Evolutionary conservation across 2,797 vertebrate species (phyloP), one percentile per base, ranked within the genome.

Genomic region (Antennarius maculatus): DNA sequence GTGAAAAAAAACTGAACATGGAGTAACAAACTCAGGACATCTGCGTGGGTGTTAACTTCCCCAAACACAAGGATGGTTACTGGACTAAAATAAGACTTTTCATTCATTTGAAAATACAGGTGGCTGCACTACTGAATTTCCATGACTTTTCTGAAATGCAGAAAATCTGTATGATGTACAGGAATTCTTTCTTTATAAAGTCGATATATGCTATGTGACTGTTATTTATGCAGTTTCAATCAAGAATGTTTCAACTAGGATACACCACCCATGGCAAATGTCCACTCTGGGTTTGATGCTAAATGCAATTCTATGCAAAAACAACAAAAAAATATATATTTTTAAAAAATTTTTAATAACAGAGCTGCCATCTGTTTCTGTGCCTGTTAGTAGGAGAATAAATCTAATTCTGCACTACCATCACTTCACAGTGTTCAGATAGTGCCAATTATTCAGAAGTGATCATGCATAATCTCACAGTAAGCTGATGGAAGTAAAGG

Each of bases 361-460:
- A 60, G 34, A 34, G 12, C 47, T 37, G 10, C 27, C 9, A 42
- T 77, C 58, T 79, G 74, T 77, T 76, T 61, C 65, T 67, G 67
- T 56, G 51, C 59, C 65, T 57, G 56, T 72, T 76, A 75, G 65
- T 62, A 54, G 54, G 9, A 49, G 54, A 66, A 42, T 59, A 65
- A 73, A 34, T 77, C 76, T 81, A 77, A 82, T 79, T 23, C 78
- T 71, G 77, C 68, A 70, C 54, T 63, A 76, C 80, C 59, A 75
- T 79, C 62, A 59, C 74, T 57, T 79, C 66, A 83, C 57, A 70
- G 74, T 29, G 34, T 4, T 9, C 54, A 67, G 42, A 72, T 4
- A 10, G 61, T 74, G 60, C 66, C 81, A 84, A 83, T 80, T 80
- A 80, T 41, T 52, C 31, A 61, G 31, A 76, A 74, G 68, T 70